Evolutionary conservation across 2,888 invertebrate genomes (phyloP).

Genomic region (Thecocarcelia acutangulata): DNA sequence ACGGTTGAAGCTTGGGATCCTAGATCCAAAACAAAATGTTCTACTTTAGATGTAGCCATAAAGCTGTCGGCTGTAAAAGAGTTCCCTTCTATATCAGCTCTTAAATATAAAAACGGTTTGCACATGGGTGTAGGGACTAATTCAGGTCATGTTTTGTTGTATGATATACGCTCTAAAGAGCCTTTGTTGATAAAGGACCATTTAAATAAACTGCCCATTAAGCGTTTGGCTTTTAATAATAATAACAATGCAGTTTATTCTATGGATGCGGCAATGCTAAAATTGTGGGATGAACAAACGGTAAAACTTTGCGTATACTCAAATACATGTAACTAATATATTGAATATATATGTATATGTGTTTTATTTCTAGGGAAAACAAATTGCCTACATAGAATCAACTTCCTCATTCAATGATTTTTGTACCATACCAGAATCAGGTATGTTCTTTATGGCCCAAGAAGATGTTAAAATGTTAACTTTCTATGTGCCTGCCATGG

Average conservation of each 20-base stretch:
- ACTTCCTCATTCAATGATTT: constrained; percentile 93
- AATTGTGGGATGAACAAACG: constrained; percentile 94
- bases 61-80: constrained; percentile 83
- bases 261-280: constrained; percentile 93
- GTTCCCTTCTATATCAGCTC: constrained; percentile 84
- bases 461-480: constrained; percentile 96
- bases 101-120: constrained; percentile 89
- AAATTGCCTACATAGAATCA: constrained; percentile 96
- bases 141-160: constrained; percentile 95
- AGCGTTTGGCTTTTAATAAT: constrained; percentile 91
- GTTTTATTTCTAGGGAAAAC: constrained; percentile 86
- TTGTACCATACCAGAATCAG: constrained; percentile 93
- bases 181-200: constrained; percentile 96
- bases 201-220: constrained; percentile 95
- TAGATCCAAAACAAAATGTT: constrained; percentile 88
- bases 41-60: constrained; percentile 91
- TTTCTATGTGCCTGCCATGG: constrained; percentile 94
- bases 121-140: constrained; percentile 95
- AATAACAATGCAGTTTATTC: constrained; percentile 91
- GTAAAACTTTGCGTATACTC: constrained; percentile 83
- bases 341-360: not conserved
- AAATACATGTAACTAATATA: not conserved
- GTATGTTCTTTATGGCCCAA: constrained; percentile 96
- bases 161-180: constrained; percentile 95
- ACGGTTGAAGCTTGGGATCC: constrained; percentile 99